Evolutionary conservation across 37 sponge, comb jelly and placozoan genomes (phyloP).

Genomic region (Hormiphora californensis): DNA sequence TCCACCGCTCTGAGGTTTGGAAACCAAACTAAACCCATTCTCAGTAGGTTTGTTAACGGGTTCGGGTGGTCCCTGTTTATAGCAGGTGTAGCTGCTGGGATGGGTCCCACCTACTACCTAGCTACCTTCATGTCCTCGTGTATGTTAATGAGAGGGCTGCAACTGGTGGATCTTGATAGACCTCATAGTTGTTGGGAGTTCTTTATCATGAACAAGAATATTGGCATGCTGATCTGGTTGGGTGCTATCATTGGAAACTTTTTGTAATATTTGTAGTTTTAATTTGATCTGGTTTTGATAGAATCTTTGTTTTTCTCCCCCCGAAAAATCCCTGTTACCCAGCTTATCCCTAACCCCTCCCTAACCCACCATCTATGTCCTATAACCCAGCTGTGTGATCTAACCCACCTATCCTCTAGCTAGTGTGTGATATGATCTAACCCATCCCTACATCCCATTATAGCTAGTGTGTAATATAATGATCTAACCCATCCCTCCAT

Average conservation of each 20-base stretch:
- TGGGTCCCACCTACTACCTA: constrained; percentile 42
- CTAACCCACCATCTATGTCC: too few species aligned
- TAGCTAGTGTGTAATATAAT: too few species aligned
- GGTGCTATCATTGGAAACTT: constrained; percentile 54
- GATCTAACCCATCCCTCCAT: too few species aligned
- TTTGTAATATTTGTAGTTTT: not conserved
- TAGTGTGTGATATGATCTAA: too few species aligned
- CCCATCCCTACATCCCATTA: too few species aligned
- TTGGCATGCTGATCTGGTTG: constrained; percentile 58
- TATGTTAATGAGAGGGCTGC: constrained; percentile 18
- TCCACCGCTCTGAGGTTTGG: constrained; percentile 66
- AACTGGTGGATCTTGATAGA: constrained; percentile 57
- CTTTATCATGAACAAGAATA: constrained; percentile 56
- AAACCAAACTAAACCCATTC: constrained; percentile 39
- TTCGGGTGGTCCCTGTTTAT: constrained; percentile 23
- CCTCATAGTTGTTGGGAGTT: constrained; percentile 56
- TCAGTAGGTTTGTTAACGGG: constrained; percentile 46
- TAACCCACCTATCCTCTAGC: too few species aligned
- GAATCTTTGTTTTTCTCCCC: too few species aligned
- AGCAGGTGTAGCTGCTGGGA: constrained; percentile 53
- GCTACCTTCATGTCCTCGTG: not conserved
- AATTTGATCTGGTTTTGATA: not conserved
- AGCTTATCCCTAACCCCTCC: too few species aligned
- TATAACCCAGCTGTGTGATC: too few species aligned
- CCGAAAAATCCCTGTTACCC: too few species aligned